These are phyloP conservation scores for Alcedo quadribrachys DNA, from an alignment of 2,797 vertebrate genomes.

Conservation along the genomic window DNA sequence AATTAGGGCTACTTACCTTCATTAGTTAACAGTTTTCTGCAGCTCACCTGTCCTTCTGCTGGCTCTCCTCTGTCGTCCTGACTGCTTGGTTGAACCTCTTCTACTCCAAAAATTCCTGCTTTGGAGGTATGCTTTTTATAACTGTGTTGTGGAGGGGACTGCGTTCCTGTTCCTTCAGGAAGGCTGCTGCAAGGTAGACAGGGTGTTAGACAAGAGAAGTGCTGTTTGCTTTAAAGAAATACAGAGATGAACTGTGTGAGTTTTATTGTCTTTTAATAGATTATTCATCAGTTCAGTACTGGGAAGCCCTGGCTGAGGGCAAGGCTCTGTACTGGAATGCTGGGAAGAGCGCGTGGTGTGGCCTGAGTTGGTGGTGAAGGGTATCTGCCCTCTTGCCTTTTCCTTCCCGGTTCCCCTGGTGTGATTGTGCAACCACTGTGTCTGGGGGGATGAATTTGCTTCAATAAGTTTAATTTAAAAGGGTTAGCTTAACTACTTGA, in stretches of 20 bases:
- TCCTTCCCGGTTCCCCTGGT: background rate
- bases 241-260: fast-evolving
- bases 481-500: background rate
- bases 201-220: background rate
- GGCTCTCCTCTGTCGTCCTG: background rate
- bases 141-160: background rate
- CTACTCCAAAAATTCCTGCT: constrained; percentile 29
- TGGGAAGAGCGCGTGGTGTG: background rate
- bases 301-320: background rate
- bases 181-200: background rate
- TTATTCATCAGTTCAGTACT: background rate
- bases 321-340: background rate
- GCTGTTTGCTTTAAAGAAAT: background rate
- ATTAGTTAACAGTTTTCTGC: background rate
- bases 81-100: background rate
- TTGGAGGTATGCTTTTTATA: constrained; percentile 22
- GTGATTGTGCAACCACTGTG: background rate
- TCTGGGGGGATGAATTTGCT: background rate
- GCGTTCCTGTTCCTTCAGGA: background rate
- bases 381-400: background rate
- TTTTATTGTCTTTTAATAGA: background rate
- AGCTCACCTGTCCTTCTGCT: constrained; percentile 24
- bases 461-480: background rate
- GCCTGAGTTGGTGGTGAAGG: background rate
- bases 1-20: background rate